Conservation (phyloP, 2,888 invertebrate species). For the Trileptium ribeirensis region DNA sequence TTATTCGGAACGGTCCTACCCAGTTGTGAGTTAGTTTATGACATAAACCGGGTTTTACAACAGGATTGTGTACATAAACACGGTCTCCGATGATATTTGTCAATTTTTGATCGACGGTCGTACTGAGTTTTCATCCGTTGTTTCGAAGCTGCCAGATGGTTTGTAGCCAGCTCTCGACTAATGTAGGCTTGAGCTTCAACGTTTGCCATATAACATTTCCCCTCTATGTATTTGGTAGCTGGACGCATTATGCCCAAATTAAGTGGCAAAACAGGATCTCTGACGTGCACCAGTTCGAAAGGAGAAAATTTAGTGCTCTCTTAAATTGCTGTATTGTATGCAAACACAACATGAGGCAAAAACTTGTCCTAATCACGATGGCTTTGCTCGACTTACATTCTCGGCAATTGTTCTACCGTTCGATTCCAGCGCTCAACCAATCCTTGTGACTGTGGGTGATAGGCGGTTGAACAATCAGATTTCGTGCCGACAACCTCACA, state of each 20-base stretch:
- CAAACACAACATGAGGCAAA: too few species aligned
- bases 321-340: too few species aligned
- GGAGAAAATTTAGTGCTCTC: too few species aligned
- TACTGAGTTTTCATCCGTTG: not conserved
- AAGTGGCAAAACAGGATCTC: too few species aligned
- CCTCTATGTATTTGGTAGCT: not conserved
- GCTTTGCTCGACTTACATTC: not conserved
- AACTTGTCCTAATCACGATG: not conserved
- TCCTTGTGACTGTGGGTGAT: too few species aligned
- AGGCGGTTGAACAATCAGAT: not conserved
- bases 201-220: not conserved
- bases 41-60: not conserved
- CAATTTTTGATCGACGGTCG: not conserved
- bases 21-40: not conserved
- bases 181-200: not conserved
- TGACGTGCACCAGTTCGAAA: too few species aligned
- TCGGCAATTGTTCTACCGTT: too few species aligned
- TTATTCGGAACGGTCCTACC: not conserved
- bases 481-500: not conserved
- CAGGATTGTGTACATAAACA: not conserved
- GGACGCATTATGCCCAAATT: not conserved
- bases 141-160: not conserved
- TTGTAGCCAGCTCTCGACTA: not conserved
- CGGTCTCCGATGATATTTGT: not conserved
- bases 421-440: too few species aligned